Conservation (phyloP, 2,888 invertebrate species). For the Adelphocoris suturalis region DNA sequence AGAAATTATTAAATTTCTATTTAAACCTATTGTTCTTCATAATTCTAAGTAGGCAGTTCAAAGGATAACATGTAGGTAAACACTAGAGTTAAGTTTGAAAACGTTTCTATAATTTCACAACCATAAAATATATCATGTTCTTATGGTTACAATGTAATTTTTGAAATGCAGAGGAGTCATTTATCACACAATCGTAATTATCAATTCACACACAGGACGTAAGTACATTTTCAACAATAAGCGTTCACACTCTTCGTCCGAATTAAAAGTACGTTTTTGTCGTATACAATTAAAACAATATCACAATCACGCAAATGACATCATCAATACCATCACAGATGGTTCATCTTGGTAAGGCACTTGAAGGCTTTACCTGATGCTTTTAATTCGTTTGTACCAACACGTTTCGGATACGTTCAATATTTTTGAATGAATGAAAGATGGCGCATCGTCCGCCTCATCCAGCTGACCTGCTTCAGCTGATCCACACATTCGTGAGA, state of each 20-base stretch:
- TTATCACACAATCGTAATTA: conserved; percentile 1
- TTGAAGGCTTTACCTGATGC: conserved; percentile 1
- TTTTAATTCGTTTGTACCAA: neutral
- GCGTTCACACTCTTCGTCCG: neutral
- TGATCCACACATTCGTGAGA: too few species aligned
- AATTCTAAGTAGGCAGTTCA: too few species aligned
- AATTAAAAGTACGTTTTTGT: neutral
- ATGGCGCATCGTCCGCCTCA: too few species aligned
- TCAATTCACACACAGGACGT: neutral
- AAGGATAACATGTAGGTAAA: too few species aligned
- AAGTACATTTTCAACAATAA: neutral
- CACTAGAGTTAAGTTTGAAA: neutral
- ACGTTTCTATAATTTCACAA: conserved; percentile 21
- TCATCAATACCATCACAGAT: neutral
- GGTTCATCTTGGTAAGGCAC: conserved; percentile 21
- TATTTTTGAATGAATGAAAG: too few species aligned
- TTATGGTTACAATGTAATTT: neutral
- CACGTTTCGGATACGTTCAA: neutral
- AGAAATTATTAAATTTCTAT: neutral
- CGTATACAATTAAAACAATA: neutral
- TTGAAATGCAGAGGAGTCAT: conserved; percentile 1
- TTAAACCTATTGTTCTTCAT: too few species aligned
- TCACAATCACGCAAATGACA: conserved; percentile 14
- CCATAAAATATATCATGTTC: neutral
- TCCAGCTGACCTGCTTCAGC: too few species aligned